Evolutionary conservation across 92 coral and sea anemone genomes (phyloP).

Genomic region (Pocillopora grandis): DNA sequence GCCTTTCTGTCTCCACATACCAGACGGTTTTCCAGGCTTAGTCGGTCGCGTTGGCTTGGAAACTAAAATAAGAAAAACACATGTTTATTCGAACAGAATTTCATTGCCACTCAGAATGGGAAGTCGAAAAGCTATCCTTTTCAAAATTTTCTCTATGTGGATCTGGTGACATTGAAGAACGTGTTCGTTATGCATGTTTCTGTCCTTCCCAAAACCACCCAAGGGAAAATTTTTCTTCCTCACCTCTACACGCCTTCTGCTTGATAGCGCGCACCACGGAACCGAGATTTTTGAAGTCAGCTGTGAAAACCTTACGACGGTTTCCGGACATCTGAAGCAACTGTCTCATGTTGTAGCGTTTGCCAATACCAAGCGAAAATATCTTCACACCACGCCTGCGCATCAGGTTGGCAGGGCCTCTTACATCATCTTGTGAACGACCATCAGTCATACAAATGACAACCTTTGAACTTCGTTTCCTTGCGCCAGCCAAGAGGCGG

Average conservation of each 20-base stretch:
- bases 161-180: too few relatives aligned
- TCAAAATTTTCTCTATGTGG: too few relatives aligned
- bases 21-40: slow-evolving; percentile 29
- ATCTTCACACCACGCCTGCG: slow-evolving; percentile 65
- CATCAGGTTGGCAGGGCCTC: slow-evolving; percentile 51
- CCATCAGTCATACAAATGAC: slow-evolving; percentile 85
- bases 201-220: background rate
- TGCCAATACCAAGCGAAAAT: slow-evolving; percentile 70
- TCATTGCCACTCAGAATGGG: background rate
- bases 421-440: slow-evolving; percentile 55
- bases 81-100: background rate
- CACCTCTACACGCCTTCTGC: slow-evolving; percentile 73
- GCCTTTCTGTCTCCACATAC: background rate
- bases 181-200: background rate
- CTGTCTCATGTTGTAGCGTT: slow-evolving; percentile 57
- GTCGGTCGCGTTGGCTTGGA: slow-evolving; percentile 32
- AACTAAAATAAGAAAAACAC: background rate
- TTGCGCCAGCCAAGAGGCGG: slow-evolving; percentile 42
- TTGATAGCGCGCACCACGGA: slow-evolving; percentile 65
- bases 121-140: too few relatives aligned
- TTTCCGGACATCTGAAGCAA: slow-evolving; percentile 56
- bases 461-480: slow-evolving; percentile 45
- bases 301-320: slow-evolving; percentile 51
- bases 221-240: background rate
- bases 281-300: slow-evolving; percentile 57